A percentile compares a stretch with the other conserved stretches of the same genome.
Conservation (phyloP, 2,113 vertebrate genomes). For the Paradoxurus hermaphroditus region DNA sequence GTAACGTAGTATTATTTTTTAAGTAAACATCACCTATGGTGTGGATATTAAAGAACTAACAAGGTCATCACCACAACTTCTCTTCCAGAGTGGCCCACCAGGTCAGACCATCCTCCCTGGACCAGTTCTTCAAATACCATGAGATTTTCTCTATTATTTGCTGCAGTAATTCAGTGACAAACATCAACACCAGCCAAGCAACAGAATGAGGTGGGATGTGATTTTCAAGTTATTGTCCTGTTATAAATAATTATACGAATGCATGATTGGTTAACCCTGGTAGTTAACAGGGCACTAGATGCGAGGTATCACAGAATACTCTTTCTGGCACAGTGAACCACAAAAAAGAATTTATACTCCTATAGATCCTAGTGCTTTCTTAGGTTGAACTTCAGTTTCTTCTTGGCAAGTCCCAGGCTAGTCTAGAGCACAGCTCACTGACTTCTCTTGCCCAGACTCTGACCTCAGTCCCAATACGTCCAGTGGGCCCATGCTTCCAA, state of each 20-base stretch:
- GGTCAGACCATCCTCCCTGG: slow-evolving; percentile 17
- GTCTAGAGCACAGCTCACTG: not conserved
- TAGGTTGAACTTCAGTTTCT: not conserved
- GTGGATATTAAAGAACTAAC: not conserved
- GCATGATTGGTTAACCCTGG: not conserved
- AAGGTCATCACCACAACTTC: not conserved
- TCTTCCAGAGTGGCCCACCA: slow-evolving; percentile 36
- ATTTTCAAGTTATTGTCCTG: not conserved
- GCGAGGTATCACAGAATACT: not conserved
- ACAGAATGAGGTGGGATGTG: slow-evolving; percentile 28
- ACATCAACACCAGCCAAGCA: not conserved
- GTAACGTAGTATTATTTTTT: not conserved
- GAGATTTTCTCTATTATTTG: not conserved
- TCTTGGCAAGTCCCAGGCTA: not conserved
- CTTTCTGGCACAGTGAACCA: not conserved
- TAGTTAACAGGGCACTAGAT: not conserved
- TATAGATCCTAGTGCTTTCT: not conserved
- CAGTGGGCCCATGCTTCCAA: not conserved
- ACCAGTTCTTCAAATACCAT: not conserved
- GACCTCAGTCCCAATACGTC: not conserved
- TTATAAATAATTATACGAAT: not conserved
- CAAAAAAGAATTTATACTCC: not conserved
- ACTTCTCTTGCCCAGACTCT: not conserved
- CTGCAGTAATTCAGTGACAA: slow-evolving; percentile 13
- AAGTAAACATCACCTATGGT: not conserved